These are phyloP conservation scores for Holotrichia oblita DNA, from an alignment of 1,140 invertebrate species.

Conservation along the genomic window DNA sequence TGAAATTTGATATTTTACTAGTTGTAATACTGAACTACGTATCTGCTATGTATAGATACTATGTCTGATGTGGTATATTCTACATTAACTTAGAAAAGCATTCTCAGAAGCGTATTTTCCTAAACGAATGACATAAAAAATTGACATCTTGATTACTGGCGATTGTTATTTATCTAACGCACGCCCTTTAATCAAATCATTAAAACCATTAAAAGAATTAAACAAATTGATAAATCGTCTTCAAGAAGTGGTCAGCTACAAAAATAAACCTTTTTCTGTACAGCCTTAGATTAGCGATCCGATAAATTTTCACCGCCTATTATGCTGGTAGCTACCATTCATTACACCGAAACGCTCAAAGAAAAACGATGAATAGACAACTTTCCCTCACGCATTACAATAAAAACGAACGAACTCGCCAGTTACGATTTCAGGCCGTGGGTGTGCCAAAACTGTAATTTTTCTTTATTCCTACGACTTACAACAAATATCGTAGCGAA, in stretches of 20 bases:
- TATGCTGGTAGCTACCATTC: neutral
- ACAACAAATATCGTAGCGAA: conserved; percentile 9
- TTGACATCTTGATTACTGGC: no score
- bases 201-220: neutral
- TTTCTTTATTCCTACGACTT: conserved; percentile 8
- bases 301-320: conserved; percentile 12
- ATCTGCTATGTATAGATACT: no score
- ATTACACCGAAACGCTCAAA: neutral
- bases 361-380: conserved; percentile 34
- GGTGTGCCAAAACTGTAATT: conserved; percentile 5
- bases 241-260: neutral
- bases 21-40: no score
- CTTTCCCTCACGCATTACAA: conserved; percentile 12
- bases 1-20: no score
- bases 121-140: no score
- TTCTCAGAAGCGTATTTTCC: no score
- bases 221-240: neutral
- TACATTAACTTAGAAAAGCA: no score
- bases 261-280: neutral
- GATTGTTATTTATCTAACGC: no score
- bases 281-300: neutral
- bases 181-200: neutral
- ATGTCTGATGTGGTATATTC: no score
- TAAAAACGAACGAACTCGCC: conserved; percentile 9
- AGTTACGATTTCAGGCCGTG: neutral